Base-by-base conservation (phyloP, 2,888 invertebrate species). In the Endomychus coccineus region DNA sequence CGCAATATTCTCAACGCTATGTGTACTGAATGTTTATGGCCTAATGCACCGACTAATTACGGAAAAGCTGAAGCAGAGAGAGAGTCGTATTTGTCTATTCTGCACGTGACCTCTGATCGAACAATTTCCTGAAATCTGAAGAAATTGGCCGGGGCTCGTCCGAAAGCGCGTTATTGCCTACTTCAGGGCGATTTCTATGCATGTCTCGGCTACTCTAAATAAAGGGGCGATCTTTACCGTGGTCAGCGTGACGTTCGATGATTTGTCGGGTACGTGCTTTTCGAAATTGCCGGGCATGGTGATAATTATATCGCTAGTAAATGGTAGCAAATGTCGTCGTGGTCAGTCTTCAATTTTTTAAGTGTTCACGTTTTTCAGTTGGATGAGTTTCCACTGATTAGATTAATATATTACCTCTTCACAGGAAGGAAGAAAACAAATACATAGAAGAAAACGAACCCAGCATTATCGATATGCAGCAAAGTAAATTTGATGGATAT, bases 111-210 rank as follows among this genome's bases (percentile, higher is more conserved):
- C 36, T 42, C 34, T 34, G 40, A 35, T 40, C 54, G 50, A 50
- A 52, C 62, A 60, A 61, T 62, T 61, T 61, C 58, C 58, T 45
- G 56, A 59, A 63, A 62, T 60, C 60, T 56, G 53, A 52, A 58
- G 60, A 55, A 62, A 62, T 61, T 59, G 60, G 54, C 54, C 56
- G 50, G 48, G 55, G 54, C 48, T 50, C 48, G 47, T 48, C 51
- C 50, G 58, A 58, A 58, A 55, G 48, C 47, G 56, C 52, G 53
- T 58, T 62, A 61, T 62, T 59, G 59, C 58, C 64, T 64, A 56
- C 53, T 66, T 65, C 57, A 59, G 54, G 53, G 53, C 61, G 48
- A 62, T 66, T 64, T 64, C 63, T 64, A 66, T 66, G 66, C 66
- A 55, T 51, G 54, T 52, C 60, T 55, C 54, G 54, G 47, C 49